A percentile compares a stretch with the other conserved stretches of the same genome.
These are phyloP conservation scores for Ceratitis capitata DNA, from an alignment of 1,140 invertebrate genomes.

Conservation along the genomic window DNA sequence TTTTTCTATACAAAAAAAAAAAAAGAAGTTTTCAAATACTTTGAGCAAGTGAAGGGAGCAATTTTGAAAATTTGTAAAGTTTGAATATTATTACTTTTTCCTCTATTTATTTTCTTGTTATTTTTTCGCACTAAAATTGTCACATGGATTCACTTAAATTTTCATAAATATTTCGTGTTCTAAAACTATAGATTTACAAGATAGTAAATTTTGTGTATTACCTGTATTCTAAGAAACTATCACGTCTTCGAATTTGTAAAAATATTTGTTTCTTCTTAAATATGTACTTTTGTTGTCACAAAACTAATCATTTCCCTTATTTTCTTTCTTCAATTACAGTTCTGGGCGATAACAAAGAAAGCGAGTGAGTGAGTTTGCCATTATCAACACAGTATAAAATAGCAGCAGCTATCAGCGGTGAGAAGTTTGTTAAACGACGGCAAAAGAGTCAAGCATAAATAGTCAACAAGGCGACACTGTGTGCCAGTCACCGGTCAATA, in stretches of 20 bases:
- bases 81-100: no score
- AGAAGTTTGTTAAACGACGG: background rate
- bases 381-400: background rate
- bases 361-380: constrained; percentile 20
- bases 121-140: no score
- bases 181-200: background rate
- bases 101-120: no score
- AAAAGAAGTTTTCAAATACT: no score
- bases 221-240: no score
- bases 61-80: background rate
- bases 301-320: background rate
- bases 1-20: no score
- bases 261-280: no score
- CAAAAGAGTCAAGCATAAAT: no score
- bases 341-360: background rate
- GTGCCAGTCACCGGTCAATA: constrained; percentile 21
- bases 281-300: no score
- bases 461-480: constrained; percentile 13
- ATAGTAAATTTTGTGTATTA: background rate
- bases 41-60: no score
- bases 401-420: background rate
- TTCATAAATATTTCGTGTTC: background rate
- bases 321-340: constrained; percentile 29
- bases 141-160: background rate
- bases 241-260: no score